Conservation (phyloP, 2,113 vertebrate genomes). For the Cervus canadensis region DNA sequence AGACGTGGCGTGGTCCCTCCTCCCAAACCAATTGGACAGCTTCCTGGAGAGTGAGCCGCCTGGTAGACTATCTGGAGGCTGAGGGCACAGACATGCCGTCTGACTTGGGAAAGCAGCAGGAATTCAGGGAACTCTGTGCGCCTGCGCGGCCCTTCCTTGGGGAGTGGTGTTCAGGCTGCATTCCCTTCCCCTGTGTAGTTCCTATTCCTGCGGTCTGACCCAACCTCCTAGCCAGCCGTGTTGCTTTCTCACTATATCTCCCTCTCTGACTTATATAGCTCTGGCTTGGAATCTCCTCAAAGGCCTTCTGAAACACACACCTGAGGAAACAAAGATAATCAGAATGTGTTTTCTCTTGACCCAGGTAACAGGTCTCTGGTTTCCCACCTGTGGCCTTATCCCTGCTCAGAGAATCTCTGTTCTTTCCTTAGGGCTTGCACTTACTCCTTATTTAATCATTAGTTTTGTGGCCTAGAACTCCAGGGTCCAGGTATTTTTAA, state of each 20-base stretch:
- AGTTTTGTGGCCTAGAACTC: background rate
- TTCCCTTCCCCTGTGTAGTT: fast-evolving
- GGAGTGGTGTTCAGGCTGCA: background rate
- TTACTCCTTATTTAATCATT: background rate
- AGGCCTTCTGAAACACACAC: background rate
- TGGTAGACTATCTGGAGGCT: background rate
- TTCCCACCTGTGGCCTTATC: background rate
- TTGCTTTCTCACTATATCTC: background rate
- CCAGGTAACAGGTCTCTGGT: background rate
- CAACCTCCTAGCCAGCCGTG: background rate
- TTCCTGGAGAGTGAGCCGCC: background rate
- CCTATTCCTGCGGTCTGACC: background rate
- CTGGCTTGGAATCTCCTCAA: background rate
- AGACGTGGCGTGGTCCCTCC: fast-evolving
- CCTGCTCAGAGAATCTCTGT: background rate
- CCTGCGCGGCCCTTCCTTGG: background rate
- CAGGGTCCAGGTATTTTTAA: background rate
- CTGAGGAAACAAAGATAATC: background rate
- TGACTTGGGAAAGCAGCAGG: background rate
- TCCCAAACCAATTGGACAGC: background rate
- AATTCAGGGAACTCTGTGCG: fast-evolving
- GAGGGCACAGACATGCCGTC: background rate
- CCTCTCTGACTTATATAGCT: background rate
- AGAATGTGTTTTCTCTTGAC: background rate
- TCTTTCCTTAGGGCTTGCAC: background rate